phyloP scores from a whole-genome alignment of 2,113 vertebrate species.

The western clawed frog (Xenopus tropicalis) region DNA sequence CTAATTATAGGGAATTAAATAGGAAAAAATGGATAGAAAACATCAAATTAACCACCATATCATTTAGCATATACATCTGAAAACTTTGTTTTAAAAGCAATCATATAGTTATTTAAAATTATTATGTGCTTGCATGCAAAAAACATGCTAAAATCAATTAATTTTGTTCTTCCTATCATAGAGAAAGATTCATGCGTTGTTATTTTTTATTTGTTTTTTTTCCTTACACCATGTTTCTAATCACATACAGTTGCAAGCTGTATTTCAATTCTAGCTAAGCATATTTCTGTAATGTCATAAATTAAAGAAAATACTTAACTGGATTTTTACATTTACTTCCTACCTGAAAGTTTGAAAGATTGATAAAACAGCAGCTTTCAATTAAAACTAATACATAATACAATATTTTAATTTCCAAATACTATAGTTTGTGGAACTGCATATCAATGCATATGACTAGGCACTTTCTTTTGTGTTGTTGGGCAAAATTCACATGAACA shows the following conservation, averaged over 20 bases:
- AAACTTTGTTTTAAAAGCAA: not conserved
- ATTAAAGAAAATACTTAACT: not conserved
- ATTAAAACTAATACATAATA: no score
- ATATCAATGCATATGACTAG: no score
- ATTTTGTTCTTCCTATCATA: not conserved
- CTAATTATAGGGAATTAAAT: slow-evolving; percentile 61
- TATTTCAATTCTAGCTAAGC: not conserved
- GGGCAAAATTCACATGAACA: no score
- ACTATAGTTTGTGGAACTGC: no score
- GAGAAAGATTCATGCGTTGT: not conserved
- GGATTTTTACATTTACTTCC: no score
- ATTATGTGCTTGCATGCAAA: not conserved
- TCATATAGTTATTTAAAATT: not conserved
- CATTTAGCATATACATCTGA: not conserved
- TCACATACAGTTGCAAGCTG: not conserved
- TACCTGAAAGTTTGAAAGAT: no score
- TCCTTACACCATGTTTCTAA: not conserved
- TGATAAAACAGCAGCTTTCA: no score
- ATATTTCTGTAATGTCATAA: not conserved
- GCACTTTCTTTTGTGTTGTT: no score
- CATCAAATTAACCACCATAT: slow-evolving; percentile 25
- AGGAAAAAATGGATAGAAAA: slow-evolving; percentile 34
- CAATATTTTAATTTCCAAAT: no score
- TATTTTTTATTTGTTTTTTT: not conserved
- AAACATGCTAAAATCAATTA: not conserved